phyloP scores from a whole-genome alignment of 2,888 invertebrate genomes.

The Willowsia nigromaculata region DNA sequence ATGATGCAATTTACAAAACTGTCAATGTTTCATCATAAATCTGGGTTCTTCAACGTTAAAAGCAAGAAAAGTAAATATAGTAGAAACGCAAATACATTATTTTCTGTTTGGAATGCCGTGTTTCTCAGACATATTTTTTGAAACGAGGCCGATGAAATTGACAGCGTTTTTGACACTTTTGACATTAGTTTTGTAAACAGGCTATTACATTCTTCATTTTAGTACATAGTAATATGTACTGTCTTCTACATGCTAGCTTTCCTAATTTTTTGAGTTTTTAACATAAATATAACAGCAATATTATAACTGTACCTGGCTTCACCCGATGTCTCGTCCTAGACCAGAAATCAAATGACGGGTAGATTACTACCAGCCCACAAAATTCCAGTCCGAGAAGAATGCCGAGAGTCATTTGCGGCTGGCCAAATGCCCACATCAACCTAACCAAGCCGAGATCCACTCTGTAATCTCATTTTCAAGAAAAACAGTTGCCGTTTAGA shows the following conservation, averaged over 20 bases:
- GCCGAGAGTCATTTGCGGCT: conserved; percentile 83
- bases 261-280: background rate
- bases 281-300: no score
- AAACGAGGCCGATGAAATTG: background rate
- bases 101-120: no score
- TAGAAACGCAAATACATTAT: no score
- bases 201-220: no score
- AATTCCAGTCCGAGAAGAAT: conserved; percentile 83
- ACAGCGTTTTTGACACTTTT: no score
- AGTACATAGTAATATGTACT: background rate
- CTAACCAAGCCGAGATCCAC: conserved; percentile 84
- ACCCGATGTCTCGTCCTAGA: conserved; percentile 78
- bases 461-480: conserved; percentile 80
- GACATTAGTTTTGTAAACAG: no score
- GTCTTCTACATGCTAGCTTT: background rate
- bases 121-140: background rate
- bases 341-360: conserved; percentile 81
- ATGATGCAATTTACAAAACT: background rate
- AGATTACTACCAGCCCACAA: conserved; percentile 80
- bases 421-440: conserved; percentile 84
- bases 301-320: conserved; percentile 78
- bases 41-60: background rate
- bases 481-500: no score
- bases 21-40: background rate
- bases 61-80: background rate